These are phyloP conservation scores for Melinaea marsaeus DNA, from an alignment of 2,888 invertebrate species.

Conservation along the genomic window DNA sequence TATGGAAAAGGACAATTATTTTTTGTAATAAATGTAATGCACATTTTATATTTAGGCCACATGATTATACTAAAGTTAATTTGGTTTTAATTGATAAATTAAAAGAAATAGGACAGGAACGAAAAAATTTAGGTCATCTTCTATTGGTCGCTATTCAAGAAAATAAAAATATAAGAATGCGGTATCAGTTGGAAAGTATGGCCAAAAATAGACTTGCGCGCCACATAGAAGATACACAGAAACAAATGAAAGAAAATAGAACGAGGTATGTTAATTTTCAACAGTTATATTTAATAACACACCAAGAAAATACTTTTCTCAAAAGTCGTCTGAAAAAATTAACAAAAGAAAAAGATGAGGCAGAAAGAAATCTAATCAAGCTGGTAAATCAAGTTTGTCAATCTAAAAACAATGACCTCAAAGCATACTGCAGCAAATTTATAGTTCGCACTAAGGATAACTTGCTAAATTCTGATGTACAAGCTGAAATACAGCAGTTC, in stretches of 20 bases:
- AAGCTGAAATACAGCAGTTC: constrained; percentile 55
- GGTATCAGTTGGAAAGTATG: constrained; percentile 52
- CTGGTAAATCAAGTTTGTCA: constrained; percentile 57
- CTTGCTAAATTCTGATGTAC: constrained; percentile 50
- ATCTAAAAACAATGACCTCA: constrained; percentile 55
- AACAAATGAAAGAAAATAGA: constrained; percentile 54
- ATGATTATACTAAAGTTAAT: constrained; percentile 36
- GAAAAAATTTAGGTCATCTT: constrained; percentile 51
- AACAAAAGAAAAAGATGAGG: constrained; percentile 50
- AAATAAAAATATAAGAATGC: constrained; percentile 57
- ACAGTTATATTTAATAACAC: constrained; percentile 56
- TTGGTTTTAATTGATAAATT: constrained; percentile 50
- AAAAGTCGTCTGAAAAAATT: constrained; percentile 54
- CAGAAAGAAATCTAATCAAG: constrained; percentile 51
- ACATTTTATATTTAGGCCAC: constrained; percentile 27
- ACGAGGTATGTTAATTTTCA: constrained; percentile 56
- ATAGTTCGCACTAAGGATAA: constrained; percentile 56
- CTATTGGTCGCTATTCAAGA: constrained; percentile 55
- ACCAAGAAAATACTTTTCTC: constrained; percentile 61
- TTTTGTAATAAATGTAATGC: background rate
- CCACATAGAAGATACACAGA: constrained; percentile 53
- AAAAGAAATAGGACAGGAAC: constrained; percentile 51
- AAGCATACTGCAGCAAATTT: constrained; percentile 55
- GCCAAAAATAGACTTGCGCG: constrained; percentile 53
- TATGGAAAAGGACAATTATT: background rate